Evolutionary conservation across 2,113 vertebrate genomes (phyloP).

Genomic region (cat (Felis catus)): F.catus_Fca126_mat1.0 CM031415.1:63263001-63263500

Average conservation of each 20-base stretch:
- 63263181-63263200: background rate
- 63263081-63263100: background rate
- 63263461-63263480: background rate
- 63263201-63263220: background rate
- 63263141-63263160: background rate
- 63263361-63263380: background rate
- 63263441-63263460: background rate
- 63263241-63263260: background rate
- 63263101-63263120: background rate
- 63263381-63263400: background rate
- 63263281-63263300: background rate
- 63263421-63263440: background rate
- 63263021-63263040: background rate
- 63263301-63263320: background rate
- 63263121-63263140: background rate
- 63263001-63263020: background rate
- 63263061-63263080: background rate
- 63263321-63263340: background rate
- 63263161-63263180: background rate
- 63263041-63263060: rapidly evolving
- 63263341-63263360: background rate
- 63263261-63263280: background rate
- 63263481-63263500: background rate
- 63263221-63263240: background rate
- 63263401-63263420: background rate